phyloP scores from a whole-genome alignment of 1,140 invertebrate genomes.

The Drosophila navojoa region DNA sequence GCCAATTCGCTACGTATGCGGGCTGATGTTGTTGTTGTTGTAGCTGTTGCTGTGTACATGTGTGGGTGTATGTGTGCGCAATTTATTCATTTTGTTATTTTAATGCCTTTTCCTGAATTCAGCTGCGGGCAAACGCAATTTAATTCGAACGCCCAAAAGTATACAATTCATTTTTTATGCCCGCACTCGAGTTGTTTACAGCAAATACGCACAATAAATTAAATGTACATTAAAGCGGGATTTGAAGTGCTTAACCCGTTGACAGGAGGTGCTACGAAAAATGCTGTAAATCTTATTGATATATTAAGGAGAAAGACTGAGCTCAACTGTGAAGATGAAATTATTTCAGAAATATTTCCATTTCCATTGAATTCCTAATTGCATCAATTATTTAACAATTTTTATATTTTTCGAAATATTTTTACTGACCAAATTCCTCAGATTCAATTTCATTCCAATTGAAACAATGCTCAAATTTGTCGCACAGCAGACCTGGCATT shows the following conservation, averaged over 20 bases:
- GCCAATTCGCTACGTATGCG: slow-evolving; percentile 22
- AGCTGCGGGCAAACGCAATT: slow-evolving; percentile 9
- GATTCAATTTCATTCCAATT: neutral
- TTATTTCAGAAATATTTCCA: neutral
- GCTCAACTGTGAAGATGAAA: neutral
- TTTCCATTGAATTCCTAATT: neutral
- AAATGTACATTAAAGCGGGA: neutral
- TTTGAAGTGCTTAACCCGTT: neutral
- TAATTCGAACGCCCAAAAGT: slow-evolving; percentile 39
- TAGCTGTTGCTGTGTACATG: neutral
- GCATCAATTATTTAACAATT: too few relatives aligned
- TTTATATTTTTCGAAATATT: neutral
- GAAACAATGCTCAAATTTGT: neutral
- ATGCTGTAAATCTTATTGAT: too few relatives aligned
- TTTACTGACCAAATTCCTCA: neutral
- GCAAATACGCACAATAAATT: slow-evolving; percentile 12
- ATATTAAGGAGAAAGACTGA: neutral
- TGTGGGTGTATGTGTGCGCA: slow-evolving; percentile 5
- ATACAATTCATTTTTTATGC: slow-evolving; percentile 32
- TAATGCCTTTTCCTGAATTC: slow-evolving; percentile 16
- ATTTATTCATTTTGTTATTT: slow-evolving; percentile 46
- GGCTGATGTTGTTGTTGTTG: neutral
- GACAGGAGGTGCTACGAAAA: neutral
- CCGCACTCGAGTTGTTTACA: neutral
- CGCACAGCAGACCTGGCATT: neutral